Conservation (phyloP, 2,113 vertebrate species). For the Pseudorectes ferrugineus region DNA sequence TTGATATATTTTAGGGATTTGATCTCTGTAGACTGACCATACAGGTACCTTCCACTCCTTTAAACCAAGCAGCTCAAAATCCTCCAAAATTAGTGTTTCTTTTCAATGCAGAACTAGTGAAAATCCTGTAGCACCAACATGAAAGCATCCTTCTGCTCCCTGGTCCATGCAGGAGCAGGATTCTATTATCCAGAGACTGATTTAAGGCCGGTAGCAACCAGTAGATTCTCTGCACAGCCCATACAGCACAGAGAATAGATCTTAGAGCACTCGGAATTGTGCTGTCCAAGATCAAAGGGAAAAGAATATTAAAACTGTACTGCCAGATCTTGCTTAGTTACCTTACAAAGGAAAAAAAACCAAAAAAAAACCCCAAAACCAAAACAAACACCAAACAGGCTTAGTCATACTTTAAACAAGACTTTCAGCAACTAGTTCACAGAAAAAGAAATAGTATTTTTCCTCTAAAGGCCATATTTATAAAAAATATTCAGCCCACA, state of each 20-base stretch:
- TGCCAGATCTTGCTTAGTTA: neutral
- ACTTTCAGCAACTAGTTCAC: neutral
- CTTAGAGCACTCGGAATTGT: neutral
- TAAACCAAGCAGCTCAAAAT: neutral
- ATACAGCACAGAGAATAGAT: neutral
- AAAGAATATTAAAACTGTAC: neutral
- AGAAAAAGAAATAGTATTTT: neutral
- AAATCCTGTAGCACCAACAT: neutral
- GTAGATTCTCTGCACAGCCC: neutral
- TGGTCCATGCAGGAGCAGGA: fast-evolving
- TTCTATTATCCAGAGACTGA: neutral
- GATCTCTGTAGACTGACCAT: neutral
- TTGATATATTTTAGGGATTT: neutral
- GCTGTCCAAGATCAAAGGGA: neutral
- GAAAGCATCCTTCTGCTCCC: neutral
- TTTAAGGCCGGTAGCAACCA: neutral
- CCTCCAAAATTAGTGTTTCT: neutral
- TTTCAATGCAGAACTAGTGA: neutral
- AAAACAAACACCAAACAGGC: neutral
- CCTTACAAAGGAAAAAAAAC: neutral
- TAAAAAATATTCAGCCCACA: neutral
- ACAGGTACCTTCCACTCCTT: neutral
- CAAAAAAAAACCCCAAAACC: neutral
- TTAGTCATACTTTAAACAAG: neutral
- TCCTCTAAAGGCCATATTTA: neutral